A percentile compares a stretch with the other conserved stretches of the same genome.
Conservation (phyloP, 2,888 invertebrate genomes). For the Polia nebulosa region DNA sequence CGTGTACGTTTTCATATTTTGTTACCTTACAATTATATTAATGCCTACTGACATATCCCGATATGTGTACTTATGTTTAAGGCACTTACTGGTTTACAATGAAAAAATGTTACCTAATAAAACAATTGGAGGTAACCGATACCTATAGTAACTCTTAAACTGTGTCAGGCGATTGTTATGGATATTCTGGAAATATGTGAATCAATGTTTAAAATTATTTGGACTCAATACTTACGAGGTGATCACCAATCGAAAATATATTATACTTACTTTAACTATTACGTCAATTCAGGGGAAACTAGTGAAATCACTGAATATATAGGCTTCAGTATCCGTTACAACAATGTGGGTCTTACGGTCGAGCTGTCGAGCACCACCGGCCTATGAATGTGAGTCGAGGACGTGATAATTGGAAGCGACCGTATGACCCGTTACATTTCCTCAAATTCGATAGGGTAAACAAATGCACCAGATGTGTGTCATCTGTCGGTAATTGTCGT, state of each 20-base stretch:
- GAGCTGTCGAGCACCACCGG: constrained; percentile 45
- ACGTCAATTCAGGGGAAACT: constrained; percentile 11
- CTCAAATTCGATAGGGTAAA: constrained; percentile 84
- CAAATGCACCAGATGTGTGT: constrained; percentile 87
- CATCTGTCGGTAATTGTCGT: constrained; percentile 73
- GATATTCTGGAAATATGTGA: constrained; percentile 35
- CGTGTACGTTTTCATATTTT: constrained; percentile 13
- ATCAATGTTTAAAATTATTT: constrained; percentile 28
- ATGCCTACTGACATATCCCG: neutral
- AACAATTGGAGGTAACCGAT: constrained; percentile 24
- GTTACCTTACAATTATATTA: constrained; percentile 5
- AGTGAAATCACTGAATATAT: constrained; percentile 9
- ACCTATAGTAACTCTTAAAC: constrained; percentile 31
- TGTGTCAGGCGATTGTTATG: constrained; percentile 30
- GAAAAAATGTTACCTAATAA: constrained; percentile 17
- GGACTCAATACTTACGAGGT: neutral
- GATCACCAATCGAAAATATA: constrained; percentile 15
- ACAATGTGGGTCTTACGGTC: constrained; percentile 61
- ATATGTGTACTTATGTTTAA: neutral
- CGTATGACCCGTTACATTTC: constrained; percentile 87
- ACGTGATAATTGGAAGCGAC: constrained; percentile 86
- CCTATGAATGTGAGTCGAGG: constrained; percentile 80
- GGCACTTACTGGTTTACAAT: constrained; percentile 10
- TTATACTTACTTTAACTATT: constrained; percentile 1
- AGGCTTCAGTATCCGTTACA: constrained; percentile 51